Evolutionary conservation across 2,113 vertebrate genomes (phyloP).

Genomic region (Rafetus swinhoei): DNA sequence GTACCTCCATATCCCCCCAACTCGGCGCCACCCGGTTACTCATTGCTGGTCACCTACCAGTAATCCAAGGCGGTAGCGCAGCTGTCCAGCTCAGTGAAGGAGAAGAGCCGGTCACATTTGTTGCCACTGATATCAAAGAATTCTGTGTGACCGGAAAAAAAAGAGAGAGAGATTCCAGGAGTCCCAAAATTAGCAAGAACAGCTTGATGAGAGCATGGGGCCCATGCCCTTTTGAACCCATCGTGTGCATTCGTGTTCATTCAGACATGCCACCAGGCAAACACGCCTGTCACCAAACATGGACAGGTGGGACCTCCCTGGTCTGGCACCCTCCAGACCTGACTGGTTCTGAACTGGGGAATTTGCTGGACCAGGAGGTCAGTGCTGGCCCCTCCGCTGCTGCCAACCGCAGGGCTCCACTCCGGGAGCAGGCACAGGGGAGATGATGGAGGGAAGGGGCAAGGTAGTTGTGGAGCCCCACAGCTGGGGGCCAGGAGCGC

Average conservation of each 20-base stretch:
- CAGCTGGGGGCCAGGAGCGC: too few relatives aligned
- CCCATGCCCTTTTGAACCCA: rapidly evolving
- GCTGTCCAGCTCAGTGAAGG: constrained; percentile 59
- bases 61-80: constrained; percentile 71
- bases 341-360: too few relatives aligned
- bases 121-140: constrained; percentile 68
- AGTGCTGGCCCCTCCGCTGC: too few relatives aligned
- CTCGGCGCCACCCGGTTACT: neutral
- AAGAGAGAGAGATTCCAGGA: neutral
- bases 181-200: neutral
- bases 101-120: constrained; percentile 58
- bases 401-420: too few relatives aligned
- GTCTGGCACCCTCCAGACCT: too few relatives aligned
- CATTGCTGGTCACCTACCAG: constrained; percentile 30
- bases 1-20: neutral
- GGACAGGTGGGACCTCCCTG: too few relatives aligned
- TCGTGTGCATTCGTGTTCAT: neutral
- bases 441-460: too few relatives aligned
- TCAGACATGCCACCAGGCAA: neutral
- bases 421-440: too few relatives aligned
- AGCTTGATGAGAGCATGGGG: rapidly evolving
- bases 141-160: constrained; percentile 37
- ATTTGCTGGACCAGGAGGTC: too few relatives aligned
- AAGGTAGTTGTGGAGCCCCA: too few relatives aligned
- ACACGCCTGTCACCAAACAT: rapidly evolving